Percentiles rank a stretch among this genome's conserved stretches.
Conservation (phyloP, 2,113 vertebrate genomes). For the Pterocles burchelli region DNA sequence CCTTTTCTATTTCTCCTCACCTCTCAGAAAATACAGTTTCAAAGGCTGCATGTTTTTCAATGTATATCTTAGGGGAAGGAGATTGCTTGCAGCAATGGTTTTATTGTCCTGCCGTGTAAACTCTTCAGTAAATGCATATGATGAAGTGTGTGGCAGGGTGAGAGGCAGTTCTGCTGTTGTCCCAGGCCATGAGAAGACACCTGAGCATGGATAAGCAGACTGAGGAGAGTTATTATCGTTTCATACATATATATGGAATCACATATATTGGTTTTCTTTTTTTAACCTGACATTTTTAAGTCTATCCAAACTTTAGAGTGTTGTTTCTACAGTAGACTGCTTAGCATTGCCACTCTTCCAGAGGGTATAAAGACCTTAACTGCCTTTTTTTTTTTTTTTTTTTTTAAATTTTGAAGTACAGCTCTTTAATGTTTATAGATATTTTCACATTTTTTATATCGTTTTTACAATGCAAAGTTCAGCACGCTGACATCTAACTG, state of each 20-base stretch:
- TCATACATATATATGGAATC: not conserved
- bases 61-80: not conserved
- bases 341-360: not conserved
- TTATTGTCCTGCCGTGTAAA: not conserved
- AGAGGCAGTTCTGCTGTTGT: not conserved
- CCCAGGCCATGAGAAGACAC: not conserved
- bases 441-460: not conserved
- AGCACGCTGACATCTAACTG: not conserved
- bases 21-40: not conserved
- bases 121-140: not conserved
- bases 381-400: not conserved
- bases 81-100: not conserved
- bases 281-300: not conserved
- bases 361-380: not conserved
- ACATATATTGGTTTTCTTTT: not conserved
- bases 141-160: rapidly evolving
- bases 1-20: not conserved
- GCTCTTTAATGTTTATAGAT: not conserved
- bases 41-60: not conserved
- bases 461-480: not conserved
- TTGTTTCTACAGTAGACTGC: not conserved
- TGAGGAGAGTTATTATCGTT: not conserved
- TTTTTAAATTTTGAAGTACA: not conserved
- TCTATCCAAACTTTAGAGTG: not conserved
- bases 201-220: not conserved